Evolutionary conservation across 2,797 vertebrate species (phyloP).

Genomic region (Microtus obscurus): DNA sequence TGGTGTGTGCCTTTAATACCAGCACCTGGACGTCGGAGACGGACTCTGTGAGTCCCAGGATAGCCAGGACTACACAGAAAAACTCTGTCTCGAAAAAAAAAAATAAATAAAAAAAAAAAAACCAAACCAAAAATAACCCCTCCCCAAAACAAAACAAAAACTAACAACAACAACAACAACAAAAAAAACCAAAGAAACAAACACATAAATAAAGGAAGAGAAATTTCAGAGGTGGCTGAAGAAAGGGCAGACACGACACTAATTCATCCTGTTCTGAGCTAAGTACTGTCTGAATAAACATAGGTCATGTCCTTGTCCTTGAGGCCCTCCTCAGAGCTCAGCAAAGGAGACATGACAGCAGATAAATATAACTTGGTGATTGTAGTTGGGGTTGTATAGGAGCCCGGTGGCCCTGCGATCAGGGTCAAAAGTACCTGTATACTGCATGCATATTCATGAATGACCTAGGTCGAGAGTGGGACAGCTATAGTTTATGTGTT

Average conservation of each 20-base stretch:
- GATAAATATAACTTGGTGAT: background rate
- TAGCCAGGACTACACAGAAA: background rate
- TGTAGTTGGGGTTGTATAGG: background rate
- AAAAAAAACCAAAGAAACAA: background rate
- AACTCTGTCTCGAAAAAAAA: background rate
- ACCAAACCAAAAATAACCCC: background rate
- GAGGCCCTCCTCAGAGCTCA: background rate
- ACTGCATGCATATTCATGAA: background rate
- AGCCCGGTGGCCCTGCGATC: background rate
- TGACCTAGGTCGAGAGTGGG: background rate
- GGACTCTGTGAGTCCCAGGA: background rate
- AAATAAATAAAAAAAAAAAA: no score
- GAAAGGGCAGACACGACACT: background rate
- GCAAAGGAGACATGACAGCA: background rate
- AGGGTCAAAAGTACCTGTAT: background rate
- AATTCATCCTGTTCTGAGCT: background rate
- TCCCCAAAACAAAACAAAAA: no score
- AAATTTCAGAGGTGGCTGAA: constrained; percentile 46
- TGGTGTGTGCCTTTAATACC: background rate
- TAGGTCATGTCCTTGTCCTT: background rate
- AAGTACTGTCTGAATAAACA: constrained; percentile 33
- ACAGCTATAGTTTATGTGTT: background rate
- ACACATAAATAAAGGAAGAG: background rate
- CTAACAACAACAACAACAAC: no score
- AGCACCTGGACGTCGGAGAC: background rate